Evolutionary conservation across 2,797 vertebrate genomes (phyloP).

Genomic region (Apogon hyalosoma): DNA sequence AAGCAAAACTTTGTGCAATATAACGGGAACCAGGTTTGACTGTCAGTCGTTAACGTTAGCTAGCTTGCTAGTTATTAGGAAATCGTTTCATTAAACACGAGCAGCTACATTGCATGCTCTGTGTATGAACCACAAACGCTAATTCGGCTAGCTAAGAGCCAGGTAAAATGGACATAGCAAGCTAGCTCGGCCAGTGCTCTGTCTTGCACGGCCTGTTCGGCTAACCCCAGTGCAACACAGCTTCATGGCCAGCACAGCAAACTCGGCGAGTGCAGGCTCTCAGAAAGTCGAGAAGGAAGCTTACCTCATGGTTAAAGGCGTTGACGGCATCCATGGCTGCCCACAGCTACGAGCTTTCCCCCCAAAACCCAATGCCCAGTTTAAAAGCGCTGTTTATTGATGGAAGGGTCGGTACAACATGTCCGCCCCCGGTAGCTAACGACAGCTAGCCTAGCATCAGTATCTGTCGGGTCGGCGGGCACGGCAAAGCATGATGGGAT

Average conservation of each 20-base stretch:
- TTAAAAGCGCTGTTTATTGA: constrained; percentile 67
- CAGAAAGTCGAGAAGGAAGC: neutral
- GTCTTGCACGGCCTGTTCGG: constrained; percentile 37
- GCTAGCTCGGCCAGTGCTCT: constrained; percentile 42
- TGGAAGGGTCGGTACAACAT: constrained; percentile 83
- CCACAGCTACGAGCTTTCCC: constrained; percentile 42
- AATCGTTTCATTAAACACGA: neutral
- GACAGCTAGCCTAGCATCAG: constrained; percentile 72
- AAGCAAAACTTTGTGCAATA: constrained; percentile 32
- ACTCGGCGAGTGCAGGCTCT: constrained; percentile 37
- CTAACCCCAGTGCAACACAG: constrained; percentile 52
- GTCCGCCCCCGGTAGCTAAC: constrained; percentile 83
- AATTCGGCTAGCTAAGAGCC: neutral
- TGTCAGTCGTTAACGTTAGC: neutral
- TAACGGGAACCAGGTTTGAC: neutral
- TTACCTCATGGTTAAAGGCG: constrained; percentile 88
- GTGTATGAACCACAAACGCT: neutral
- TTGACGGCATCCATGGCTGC: constrained; percentile 88
- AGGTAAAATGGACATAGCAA: constrained; percentile 21
- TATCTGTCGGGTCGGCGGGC: constrained; percentile 72
- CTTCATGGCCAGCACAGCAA: constrained; percentile 53
- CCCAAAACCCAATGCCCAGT: constrained; percentile 56
- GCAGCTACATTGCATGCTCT: too few species aligned
- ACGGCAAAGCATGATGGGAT: constrained; percentile 83
- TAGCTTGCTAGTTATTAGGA: neutral